phyloP scores from a whole-genome alignment of 2,888 invertebrate species.

The Macrosiphum euphorbiae region DNA sequence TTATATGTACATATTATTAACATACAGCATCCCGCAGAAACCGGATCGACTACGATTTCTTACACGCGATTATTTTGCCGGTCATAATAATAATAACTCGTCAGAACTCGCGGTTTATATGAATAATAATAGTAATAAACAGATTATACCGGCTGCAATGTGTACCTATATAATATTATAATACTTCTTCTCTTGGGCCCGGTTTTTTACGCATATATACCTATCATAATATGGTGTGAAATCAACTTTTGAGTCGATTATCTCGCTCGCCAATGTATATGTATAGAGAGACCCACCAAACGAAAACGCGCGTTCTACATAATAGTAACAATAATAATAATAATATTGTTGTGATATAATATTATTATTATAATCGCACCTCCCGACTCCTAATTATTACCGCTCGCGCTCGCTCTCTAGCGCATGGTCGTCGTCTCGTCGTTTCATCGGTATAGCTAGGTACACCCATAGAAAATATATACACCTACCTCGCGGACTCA shows the following conservation, averaged over 20 bases:
- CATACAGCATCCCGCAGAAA: neutral
- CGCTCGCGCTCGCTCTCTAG: neutral
- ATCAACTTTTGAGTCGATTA: slow-evolving; percentile 25
- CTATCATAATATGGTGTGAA: slow-evolving; percentile 17
- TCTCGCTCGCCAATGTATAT: neutral
- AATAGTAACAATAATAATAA: neutral
- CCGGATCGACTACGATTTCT: slow-evolving; percentile 10
- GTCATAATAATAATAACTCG: slow-evolving; percentile 4
- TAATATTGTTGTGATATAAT: neutral
- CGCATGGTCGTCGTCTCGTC: neutral
- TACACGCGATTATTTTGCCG: slow-evolving; percentile 36
- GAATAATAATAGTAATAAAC: slow-evolving; percentile 5
- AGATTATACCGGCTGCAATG: neutral
- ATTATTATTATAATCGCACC: slow-evolving; percentile 14
- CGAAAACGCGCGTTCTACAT: slow-evolving; percentile 14
- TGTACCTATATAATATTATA: neutral
- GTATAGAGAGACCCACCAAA: neutral
- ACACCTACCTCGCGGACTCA: neutral
- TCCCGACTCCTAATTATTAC: slow-evolving; percentile 42
- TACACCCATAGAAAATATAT: no score
- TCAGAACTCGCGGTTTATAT: neutral
- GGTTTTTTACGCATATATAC: neutral
- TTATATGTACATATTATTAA: neutral
- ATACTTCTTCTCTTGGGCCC: neutral
- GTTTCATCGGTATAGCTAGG: neutral